Percentiles rank a stretch among this genome's conserved stretches.
Evolutionary conservation across 1,140 invertebrate genomes (phyloP).

Genomic region (Pemphigus obesinymphae): DNA sequence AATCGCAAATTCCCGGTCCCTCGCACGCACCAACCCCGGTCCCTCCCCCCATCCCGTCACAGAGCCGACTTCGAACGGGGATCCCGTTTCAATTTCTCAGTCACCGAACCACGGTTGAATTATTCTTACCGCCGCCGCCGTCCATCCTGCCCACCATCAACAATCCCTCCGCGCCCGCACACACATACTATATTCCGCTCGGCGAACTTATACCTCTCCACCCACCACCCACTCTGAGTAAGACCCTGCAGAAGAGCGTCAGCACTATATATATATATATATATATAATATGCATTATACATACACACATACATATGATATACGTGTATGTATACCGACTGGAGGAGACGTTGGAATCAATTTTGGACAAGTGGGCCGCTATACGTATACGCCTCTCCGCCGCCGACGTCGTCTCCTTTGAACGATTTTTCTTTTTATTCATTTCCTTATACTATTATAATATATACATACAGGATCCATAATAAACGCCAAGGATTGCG

Average conservation of each 20-base stretch:
- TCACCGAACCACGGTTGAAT: conserved; percentile 37
- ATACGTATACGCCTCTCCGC: too few relatives aligned
- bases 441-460: background rate
- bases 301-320: too few relatives aligned
- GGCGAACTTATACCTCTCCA: too few relatives aligned
- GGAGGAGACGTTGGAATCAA: conserved; percentile 5
- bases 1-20: conserved; percentile 36
- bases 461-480: background rate
- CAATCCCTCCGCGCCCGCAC: background rate
- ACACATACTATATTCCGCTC: too few relatives aligned
- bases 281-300: background rate
- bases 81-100: conserved; percentile 37
- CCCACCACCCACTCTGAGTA: too few relatives aligned
- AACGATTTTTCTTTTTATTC: background rate
- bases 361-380: conserved; percentile 18
- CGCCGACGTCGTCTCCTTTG: background rate
- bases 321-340: background rate
- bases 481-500: background rate
- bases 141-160: background rate
- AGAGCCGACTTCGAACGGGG: background rate
- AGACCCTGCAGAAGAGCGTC: background rate
- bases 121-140: conserved; percentile 28
- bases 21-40: background rate
- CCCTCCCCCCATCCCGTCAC: too few relatives aligned
- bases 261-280: background rate